phyloP scores from a whole-genome alignment of 2,797 vertebrate genomes.

The Triplophysa bombifrons region DNA sequence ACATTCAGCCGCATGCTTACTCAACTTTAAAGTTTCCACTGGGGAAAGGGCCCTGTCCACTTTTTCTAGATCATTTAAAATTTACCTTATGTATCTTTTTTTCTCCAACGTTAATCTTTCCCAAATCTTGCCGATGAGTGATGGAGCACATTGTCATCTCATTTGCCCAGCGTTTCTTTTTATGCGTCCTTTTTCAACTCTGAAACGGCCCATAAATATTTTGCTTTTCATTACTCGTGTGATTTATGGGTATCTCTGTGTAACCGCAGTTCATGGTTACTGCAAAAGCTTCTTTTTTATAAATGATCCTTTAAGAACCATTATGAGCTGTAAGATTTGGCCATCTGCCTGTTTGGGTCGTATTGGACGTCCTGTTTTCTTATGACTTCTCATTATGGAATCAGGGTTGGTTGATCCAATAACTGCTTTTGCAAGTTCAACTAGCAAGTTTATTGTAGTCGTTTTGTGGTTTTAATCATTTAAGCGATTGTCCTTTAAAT shows the following conservation, averaged over 20 bases:
- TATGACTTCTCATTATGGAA: neutral
- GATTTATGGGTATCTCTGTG: constrained; percentile 14
- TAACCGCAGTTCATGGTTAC: neutral
- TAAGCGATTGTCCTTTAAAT: neutral
- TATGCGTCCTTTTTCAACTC: constrained; percentile 10
- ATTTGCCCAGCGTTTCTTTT: neutral
- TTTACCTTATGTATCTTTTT: constrained; percentile 12
- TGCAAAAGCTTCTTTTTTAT: neutral
- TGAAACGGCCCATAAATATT: constrained; percentile 35
- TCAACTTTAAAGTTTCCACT: neutral
- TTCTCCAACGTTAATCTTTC: constrained; percentile 8
- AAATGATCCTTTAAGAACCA: constrained; percentile 9
- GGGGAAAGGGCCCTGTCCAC: neutral
- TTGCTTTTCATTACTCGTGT: constrained; percentile 1
- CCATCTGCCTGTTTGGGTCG: neutral
- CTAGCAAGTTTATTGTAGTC: neutral
- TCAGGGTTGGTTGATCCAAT: neutral
- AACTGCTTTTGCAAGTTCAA: neutral
- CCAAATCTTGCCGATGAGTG: constrained; percentile 4
- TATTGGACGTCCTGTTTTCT: neutral
- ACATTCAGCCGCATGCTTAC: neutral
- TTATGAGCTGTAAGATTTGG: constrained; percentile 3
- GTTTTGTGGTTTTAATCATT: neutral
- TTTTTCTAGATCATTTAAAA: constrained; percentile 13
- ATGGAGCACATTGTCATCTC: neutral